Percentiles rank a stretch among this genome's conserved stretches.
Conservation (phyloP, 2,797 vertebrate genomes). For the Argyrosomus regius region DNA sequence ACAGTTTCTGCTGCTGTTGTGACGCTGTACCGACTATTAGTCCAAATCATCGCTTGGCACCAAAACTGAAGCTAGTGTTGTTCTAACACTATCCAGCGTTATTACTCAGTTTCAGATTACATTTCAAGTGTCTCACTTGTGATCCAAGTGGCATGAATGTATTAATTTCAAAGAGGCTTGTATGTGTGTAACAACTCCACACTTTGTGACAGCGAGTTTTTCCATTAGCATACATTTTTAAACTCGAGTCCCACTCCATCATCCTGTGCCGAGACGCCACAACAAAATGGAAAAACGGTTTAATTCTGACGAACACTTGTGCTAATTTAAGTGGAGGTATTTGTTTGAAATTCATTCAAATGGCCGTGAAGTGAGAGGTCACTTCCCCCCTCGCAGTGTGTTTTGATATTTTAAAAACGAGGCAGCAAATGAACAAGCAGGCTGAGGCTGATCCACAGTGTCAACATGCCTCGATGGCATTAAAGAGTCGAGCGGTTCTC, state of each 20-base stretch:
- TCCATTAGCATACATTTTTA: conserved; percentile 50
- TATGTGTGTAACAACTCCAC: conserved; percentile 2
- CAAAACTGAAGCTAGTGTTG: not conserved
- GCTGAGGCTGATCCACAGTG: conserved; percentile 24
- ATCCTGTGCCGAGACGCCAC: not conserved
- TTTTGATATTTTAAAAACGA: conserved; percentile 8
- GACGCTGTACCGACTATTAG: not conserved
- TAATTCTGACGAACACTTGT: not conserved
- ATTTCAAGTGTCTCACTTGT: not conserved
- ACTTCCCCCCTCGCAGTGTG: not conserved
- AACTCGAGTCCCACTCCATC: conserved; percentile 21
- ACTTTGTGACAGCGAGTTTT: conserved; percentile 6
- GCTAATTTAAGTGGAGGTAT: not conserved
- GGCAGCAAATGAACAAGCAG: conserved; percentile 22
- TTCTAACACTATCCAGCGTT: not conserved
- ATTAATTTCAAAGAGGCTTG: conserved; percentile 12
- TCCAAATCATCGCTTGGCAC: not conserved
- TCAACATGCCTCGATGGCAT: conserved; percentile 33
- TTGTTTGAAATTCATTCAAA: not conserved
- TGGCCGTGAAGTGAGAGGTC: not conserved
- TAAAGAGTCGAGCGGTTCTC: conserved; percentile 26
- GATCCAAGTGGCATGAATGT: conserved; percentile 27
- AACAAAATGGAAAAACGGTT: conserved; percentile 10
- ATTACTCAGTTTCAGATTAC: not conserved
- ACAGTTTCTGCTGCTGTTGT: too few relatives aligned